Conservation (phyloP, 2,888 invertebrate genomes). For the Seira sanloemensis region DNA sequence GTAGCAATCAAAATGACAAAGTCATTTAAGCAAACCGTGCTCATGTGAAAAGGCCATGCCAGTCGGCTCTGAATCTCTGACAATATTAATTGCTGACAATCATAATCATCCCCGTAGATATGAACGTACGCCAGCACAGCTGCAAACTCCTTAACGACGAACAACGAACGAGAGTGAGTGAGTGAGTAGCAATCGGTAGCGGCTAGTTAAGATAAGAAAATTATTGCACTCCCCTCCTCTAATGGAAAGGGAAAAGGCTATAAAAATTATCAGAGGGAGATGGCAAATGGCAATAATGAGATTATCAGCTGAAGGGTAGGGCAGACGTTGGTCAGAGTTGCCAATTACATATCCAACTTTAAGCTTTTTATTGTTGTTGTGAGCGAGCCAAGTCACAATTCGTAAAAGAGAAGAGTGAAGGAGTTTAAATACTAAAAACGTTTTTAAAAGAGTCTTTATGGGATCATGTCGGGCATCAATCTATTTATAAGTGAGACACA, state of each 20-base stretch:
- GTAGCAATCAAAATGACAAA: constrained; percentile 42
- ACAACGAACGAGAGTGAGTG: too few relatives aligned
- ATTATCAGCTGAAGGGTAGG: neutral
- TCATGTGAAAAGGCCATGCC: neutral
- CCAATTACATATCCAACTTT: neutral
- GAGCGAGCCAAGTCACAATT: neutral
- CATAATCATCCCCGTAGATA: neutral
- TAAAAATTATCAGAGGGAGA: constrained; percentile 12
- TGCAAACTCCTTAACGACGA: neutral
- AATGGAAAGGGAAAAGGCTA: neutral
- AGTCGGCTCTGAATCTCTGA: neutral
- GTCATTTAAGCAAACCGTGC: constrained; percentile 17
- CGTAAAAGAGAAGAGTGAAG: neutral
- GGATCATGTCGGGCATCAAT: constrained; percentile 1
- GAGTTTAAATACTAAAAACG: neutral
- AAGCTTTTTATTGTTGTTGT: neutral
- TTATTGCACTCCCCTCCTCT: too few relatives aligned
- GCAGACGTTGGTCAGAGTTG: neutral
- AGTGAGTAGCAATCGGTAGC: too few relatives aligned
- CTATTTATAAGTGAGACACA: neutral
- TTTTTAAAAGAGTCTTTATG: neutral
- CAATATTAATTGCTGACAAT: constrained; percentile 14
- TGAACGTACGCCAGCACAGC: neutral
- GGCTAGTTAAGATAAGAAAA: constrained; percentile 1
- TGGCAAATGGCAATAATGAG: neutral